Evolutionary conservation across 2,113 vertebrate species (phyloP), one percentile per base, ranked within the genome.

Genomic region (Orthonyx spaldingii): DNA sequence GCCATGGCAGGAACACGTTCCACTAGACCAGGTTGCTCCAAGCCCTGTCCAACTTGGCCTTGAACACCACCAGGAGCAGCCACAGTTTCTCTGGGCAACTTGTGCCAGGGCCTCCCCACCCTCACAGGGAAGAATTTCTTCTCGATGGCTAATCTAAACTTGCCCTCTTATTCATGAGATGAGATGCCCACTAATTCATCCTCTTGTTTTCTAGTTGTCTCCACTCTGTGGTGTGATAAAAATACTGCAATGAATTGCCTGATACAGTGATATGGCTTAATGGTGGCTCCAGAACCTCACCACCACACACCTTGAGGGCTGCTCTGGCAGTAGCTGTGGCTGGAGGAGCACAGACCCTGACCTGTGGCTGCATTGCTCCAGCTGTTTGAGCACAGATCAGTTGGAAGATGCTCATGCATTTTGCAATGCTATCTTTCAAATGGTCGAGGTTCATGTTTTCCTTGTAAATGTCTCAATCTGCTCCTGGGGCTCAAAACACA

Each of bases 181-280:
- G 41, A 83, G 41, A 56, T 49, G 41, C 3, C 22, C 60, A 7
- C 30, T 27, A 64, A 30, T 16, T 49, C 26, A 16, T 63, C 46
- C 11, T 71, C 27, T 50, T 64, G 22, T 50, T 66, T 83, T 60
- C 68, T 53, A 32, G 24, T 32, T 60, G 21, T 16, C 22, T 60
- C 26, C 0, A 0, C 16, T 13, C 57, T 5, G 10, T 46, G 10
- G 7, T 26, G 26, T 47, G 46, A 10, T 68, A 30, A 46, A 52
- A 88, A 39, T 33, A 46, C 65, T 85, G 30, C 56, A 63, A 13
- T 15, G 47, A 66, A 11, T 42, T 60, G 30, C 18, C 28, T 65
- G 22, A 26, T 26, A 21, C 1, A 52, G 30, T 20, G 2, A 23
- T 17, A 7, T 4, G 15, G 20, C 37, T 61, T 70, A 24, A 39